A percentile compares a stretch with the other conserved stretches of the same genome.
Conservation (phyloP, 2,888 invertebrate species). For the Diarsia mendica region DNA sequence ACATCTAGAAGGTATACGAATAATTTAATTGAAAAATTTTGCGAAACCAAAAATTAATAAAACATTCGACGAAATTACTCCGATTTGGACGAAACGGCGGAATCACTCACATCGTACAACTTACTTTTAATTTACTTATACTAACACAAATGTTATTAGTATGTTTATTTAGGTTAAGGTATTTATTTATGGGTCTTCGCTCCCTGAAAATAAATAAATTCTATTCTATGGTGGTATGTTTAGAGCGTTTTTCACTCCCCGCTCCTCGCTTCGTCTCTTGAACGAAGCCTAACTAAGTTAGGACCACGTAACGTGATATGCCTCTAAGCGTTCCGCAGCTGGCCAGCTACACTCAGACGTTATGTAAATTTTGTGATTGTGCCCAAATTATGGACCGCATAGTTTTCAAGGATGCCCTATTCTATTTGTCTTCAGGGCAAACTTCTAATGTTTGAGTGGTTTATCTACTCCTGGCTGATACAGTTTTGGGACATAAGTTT, state of each 20-base stretch:
- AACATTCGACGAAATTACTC: too few relatives aligned
- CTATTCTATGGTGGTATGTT: too few relatives aligned
- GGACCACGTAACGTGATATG: constrained; percentile 44
- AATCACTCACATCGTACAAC: too few relatives aligned
- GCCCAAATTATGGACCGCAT: constrained; percentile 41
- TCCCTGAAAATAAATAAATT: too few relatives aligned
- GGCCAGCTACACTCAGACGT: constrained; percentile 36
- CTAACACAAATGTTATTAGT: too few relatives aligned
- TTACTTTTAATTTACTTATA: too few relatives aligned
- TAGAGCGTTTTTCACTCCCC: neutral
- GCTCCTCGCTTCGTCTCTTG: neutral
- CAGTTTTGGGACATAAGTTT: constrained; percentile 2
- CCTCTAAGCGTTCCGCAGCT: constrained; percentile 41
- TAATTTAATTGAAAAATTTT: too few relatives aligned
- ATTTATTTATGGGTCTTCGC: too few relatives aligned
- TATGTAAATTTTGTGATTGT: constrained; percentile 52
- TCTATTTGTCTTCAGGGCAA: constrained; percentile 26
- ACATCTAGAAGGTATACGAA: too few relatives aligned
- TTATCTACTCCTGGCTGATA: neutral
- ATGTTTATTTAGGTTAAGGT: too few relatives aligned
- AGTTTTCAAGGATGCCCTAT: constrained; percentile 46
- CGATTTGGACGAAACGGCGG: too few relatives aligned
- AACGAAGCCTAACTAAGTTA: constrained; percentile 28
- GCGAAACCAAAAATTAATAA: too few relatives aligned
- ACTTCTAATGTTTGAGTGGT: constrained; percentile 10